These are phyloP conservation scores for Chaetodon auriga DNA, from an alignment of 2,113 vertebrate genomes.

Conservation along the genomic window DNA sequence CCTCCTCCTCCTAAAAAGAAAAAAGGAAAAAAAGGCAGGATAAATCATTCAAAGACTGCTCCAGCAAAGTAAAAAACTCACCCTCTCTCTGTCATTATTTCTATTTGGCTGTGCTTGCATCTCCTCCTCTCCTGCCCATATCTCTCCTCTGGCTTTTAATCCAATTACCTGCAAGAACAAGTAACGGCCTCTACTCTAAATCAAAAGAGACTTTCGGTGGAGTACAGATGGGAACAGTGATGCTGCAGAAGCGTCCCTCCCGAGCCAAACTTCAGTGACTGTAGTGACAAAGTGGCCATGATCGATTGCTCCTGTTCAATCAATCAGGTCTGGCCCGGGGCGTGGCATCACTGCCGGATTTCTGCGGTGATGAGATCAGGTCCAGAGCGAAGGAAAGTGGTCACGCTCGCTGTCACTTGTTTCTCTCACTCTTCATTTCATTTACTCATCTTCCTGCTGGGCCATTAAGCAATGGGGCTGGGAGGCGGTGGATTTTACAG, in stretches of 20 bases:
- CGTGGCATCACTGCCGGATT: slow-evolving; percentile 4
- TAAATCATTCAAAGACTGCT: slow-evolving; percentile 18
- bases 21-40: slow-evolving; percentile 28
- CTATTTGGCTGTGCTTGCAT: slow-evolving; percentile 37
- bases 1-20: slow-evolving; percentile 78
- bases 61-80: slow-evolving; percentile 12
- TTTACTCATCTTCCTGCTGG: slow-evolving; percentile 56
- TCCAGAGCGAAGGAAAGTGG: slow-evolving; percentile 40
- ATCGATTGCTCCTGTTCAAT: slow-evolving; percentile 66
- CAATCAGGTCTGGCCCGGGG: slow-evolving; percentile 48
- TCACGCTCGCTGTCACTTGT: slow-evolving; percentile 40
- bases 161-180: slow-evolving; percentile 57
- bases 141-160: slow-evolving; percentile 55
- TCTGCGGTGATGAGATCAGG: slow-evolving; percentile 54
- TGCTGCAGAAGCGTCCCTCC: slow-evolving; percentile 12
- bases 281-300: slow-evolving; percentile 37
- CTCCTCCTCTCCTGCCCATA: slow-evolving; percentile 23
- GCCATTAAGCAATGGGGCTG: slow-evolving; percentile 50
- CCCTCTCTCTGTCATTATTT: slow-evolving; percentile 29
- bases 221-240: neutral
- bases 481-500: slow-evolving; percentile 48
- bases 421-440: slow-evolving; percentile 61
- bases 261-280: slow-evolving; percentile 14
- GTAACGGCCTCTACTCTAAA: slow-evolving; percentile 49
- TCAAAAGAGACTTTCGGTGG: slow-evolving; percentile 36